Conservation (phyloP, 2,888 invertebrate species). For the Agonopterix arenella region DNA sequence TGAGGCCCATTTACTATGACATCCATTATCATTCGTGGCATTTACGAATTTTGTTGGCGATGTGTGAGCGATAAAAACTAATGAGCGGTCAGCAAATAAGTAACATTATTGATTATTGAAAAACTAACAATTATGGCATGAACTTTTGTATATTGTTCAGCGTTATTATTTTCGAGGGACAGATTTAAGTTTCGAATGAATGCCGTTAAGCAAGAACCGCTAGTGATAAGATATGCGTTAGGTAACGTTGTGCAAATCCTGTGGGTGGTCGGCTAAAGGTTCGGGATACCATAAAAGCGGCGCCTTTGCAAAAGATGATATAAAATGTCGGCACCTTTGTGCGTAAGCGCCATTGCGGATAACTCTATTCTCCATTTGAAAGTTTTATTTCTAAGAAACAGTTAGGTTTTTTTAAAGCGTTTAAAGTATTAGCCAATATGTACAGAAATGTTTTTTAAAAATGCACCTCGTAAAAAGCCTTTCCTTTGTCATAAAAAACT, state of each 20-base stretch:
- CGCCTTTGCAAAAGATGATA: conserved; percentile 47
- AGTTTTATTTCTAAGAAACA: conserved; percentile 57
- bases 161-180: neutral
- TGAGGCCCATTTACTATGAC: conserved; percentile 35
- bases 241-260: conserved; percentile 48
- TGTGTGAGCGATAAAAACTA: conserved; percentile 21
- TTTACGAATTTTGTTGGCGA: conserved; percentile 25
- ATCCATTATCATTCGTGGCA: conserved; percentile 31
- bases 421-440: conserved; percentile 17
- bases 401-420: conserved; percentile 34
- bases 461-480: conserved; percentile 4
- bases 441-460: conserved; percentile 1
- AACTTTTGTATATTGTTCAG: conserved; percentile 1
- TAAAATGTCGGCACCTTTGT: conserved; percentile 60
- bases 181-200: conserved; percentile 6
- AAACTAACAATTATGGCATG: neutral
- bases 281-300: conserved; percentile 48
- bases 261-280: conserved; percentile 49
- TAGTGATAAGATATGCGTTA: conserved; percentile 39
- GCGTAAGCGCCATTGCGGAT: conserved; percentile 38
- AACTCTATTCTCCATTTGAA: conserved; percentile 39
- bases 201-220: conserved; percentile 28
- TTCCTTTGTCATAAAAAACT: conserved; percentile 8
- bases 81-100: conserved; percentile 18
- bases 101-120: conserved; percentile 10